Evolutionary conservation across 2,888 invertebrate species (phyloP).

Genomic region (Scotopteryx bipunctaria): DNA sequence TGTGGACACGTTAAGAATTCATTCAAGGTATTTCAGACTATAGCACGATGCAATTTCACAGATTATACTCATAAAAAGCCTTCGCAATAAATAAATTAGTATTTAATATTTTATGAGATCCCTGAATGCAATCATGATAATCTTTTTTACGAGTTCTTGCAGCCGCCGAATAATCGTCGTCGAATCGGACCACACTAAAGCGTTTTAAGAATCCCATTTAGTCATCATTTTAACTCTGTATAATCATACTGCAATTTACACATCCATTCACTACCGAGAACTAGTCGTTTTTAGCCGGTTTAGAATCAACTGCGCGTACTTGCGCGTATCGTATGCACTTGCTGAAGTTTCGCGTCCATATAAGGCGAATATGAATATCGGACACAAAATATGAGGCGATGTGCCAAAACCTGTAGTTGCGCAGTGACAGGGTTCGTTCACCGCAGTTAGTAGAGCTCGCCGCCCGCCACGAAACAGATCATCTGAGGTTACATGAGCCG

Average conservation of each 20-base stretch:
- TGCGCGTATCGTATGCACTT: conserved; percentile 3
- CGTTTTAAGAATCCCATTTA: conserved; percentile 20
- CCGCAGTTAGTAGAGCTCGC: conserved; percentile 59
- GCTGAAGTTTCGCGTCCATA: conserved; percentile 62
- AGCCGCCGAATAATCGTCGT: conserved; percentile 22
- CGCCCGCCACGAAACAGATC: conserved; percentile 63
- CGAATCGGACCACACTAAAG: conserved; percentile 22
- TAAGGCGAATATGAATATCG: conserved; percentile 49
- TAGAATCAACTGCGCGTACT: conserved; percentile 25
- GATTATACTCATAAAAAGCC: conserved; percentile 24
- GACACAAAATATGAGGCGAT: conserved; percentile 61
- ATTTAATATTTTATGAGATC: conserved; percentile 10
- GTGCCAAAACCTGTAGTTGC: conserved; percentile 74
- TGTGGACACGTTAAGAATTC: conserved; percentile 54
- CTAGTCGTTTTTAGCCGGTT: conserved; percentile 21
- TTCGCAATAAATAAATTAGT: conserved; percentile 19
- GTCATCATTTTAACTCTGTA: conserved; percentile 25
- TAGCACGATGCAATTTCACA: background rate
- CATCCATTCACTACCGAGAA: conserved; percentile 29
- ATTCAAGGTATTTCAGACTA: conserved; percentile 23
- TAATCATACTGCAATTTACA: conserved; percentile 28
- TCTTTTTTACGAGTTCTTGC: conserved; percentile 26
- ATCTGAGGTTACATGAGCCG: conserved; percentile 56
- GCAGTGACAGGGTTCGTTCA: conserved; percentile 78
- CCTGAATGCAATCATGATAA: conserved; percentile 19